Conservation (phyloP, 2,888 invertebrate genomes). For the Alsophila aescularia region DNA sequence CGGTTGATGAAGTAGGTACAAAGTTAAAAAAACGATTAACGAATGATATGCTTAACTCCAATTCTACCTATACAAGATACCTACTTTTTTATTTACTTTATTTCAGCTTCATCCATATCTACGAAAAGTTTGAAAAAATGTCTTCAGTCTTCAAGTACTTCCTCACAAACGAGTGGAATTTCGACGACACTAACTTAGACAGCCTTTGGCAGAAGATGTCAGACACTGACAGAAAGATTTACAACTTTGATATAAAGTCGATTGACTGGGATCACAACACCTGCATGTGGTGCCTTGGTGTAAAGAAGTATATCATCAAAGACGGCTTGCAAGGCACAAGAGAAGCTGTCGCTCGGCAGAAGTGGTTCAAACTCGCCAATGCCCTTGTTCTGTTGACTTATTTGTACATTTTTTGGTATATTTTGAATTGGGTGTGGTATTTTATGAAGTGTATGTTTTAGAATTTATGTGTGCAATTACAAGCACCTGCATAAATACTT, state of each 20-base stretch:
- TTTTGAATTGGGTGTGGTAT: not conserved
- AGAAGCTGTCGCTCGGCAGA: not conserved
- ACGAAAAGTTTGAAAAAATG: slow-evolving; percentile 23
- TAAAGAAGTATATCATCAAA: slow-evolving; percentile 29
- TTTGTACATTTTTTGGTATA: not conserved
- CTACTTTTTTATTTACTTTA: too few relatives aligned
- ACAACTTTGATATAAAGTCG: slow-evolving; percentile 20
- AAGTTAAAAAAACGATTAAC: too few relatives aligned
- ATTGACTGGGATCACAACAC: slow-evolving; percentile 12
- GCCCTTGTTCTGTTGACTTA: not conserved
- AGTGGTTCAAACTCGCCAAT: slow-evolving; percentile 12
- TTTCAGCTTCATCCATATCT: slow-evolving; percentile 32
- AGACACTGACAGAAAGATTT: slow-evolving; percentile 23
- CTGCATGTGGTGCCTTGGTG: slow-evolving; percentile 13
- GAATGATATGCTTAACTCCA: too few relatives aligned
- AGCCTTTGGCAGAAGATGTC: slow-evolving; percentile 15
- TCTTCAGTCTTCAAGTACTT: slow-evolving; percentile 9
- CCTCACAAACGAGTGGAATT: slow-evolving; percentile 25
- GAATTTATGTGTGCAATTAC: not conserved
- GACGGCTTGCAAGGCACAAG: slow-evolving; percentile 21
- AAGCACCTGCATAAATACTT: too few relatives aligned
- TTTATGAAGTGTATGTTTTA: not conserved
- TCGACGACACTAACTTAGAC: slow-evolving; percentile 20
- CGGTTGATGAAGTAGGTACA: too few relatives aligned
- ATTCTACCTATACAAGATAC: too few relatives aligned